Evolutionary conservation across 2,113 vertebrate genomes (phyloP), one percentile per base, ranked within the genome.

Genomic region (Ancistrus triradiatus): DNA sequence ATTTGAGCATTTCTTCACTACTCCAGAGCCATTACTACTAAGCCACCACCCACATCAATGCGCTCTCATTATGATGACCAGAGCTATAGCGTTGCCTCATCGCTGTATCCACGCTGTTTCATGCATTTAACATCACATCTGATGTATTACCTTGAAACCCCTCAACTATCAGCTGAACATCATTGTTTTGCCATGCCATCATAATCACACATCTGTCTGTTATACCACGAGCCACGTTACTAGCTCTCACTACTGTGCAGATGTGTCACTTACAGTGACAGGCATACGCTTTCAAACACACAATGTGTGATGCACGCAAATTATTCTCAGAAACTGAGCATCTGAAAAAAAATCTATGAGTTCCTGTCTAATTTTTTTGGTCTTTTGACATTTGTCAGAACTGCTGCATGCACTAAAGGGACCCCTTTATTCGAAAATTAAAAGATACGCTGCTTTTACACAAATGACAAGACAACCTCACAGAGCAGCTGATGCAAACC

Each of bases 201-300:
- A 44, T 48, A 31, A 31, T 31, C 3, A 31, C 27, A 31, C 27
- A 3, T 31, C 7, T 31, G 3, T 31, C 27, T 42, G 38, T n/a
- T 11, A 6, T 10, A 38, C 3, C 10, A 13, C 13, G 14, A 42
- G 6, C 38, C 37, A 40, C 11, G 6, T 42, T 15, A 31, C 7
- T 37, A 38, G 6, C 4, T 38, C 13, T 38, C 13, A 6, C 50
- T 58, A 56, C 33, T 65, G 66, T 75, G 63, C 56, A 53, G 74
- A 78, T 65, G 70, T 69, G 75, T 79, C 75, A 58, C 21, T 49
- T 51, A 31, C 15, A 14, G 22, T 58, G 44, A 66, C 46, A 59
- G 64, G 50, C 64, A 59, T 33, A 66, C 50, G 59, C 49, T 63
- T 44, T 50, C 27, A 47, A 40, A 40, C 9, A 43, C 33, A 28